A percentile compares a stretch with the other conserved stretches of the same genome.
Conservation (phyloP, 2,888 invertebrate genomes). For the Atethmia centrago region DNA sequence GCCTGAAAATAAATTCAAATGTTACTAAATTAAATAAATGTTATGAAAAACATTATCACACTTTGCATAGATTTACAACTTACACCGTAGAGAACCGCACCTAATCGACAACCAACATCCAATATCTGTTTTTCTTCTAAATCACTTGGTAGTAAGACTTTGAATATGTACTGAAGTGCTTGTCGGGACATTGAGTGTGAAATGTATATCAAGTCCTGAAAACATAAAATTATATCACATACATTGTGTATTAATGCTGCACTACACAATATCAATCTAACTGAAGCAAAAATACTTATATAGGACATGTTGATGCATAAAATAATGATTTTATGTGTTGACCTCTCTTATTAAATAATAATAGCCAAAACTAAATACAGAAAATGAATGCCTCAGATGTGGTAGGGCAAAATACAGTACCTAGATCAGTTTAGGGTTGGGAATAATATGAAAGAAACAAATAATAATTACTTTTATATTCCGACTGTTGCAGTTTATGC, state of each 20-base stretch:
- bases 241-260: background rate
- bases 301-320: background rate
- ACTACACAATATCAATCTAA: background rate
- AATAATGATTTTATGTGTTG: background rate
- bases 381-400: background rate
- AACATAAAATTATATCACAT: slow-evolving; percentile 40
- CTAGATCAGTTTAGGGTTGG: background rate
- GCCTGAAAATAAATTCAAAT: slow-evolving; percentile 86
- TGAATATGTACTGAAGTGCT: slow-evolving; percentile 91
- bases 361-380: background rate
- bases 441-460: background rate
- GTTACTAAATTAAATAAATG: background rate
- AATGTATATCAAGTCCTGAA: slow-evolving; percentile 89
- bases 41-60: background rate
- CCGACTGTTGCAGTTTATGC: slow-evolving; percentile 82
- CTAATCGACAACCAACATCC: slow-evolving; percentile 93
- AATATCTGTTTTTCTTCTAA: slow-evolving; percentile 90
- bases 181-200: slow-evolving; percentile 92
- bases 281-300: background rate
- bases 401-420: background rate
- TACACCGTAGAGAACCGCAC: slow-evolving; percentile 93
- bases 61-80: slow-evolving; percentile 65
- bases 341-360: background rate
- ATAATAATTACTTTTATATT: slow-evolving; percentile 75
- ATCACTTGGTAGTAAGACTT: slow-evolving; percentile 91